Evolutionary conservation across 2,888 invertebrate genomes (phyloP).

Genomic region (Cotesia congregata): DNA sequence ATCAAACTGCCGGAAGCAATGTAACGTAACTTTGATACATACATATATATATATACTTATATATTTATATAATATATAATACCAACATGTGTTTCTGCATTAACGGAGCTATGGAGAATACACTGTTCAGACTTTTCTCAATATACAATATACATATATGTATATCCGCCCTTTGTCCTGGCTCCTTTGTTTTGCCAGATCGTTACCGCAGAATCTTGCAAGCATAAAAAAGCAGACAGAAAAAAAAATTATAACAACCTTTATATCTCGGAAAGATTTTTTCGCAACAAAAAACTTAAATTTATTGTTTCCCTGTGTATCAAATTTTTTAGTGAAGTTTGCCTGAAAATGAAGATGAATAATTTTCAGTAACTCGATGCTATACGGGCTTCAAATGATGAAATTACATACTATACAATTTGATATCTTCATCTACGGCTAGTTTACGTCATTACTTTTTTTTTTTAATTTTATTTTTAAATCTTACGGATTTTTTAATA

Average conservation of each 20-base stretch:
- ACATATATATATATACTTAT: not conserved
- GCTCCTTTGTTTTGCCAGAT: conserved; percentile 8
- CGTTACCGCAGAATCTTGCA: conserved; percentile 10
- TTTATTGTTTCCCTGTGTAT: not conserved
- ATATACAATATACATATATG: conserved; percentile 2
- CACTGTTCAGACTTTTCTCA: not conserved
- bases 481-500: too few species aligned
- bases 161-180: conserved; percentile 7
- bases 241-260: conserved; percentile 10
- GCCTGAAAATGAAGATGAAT: not conserved
- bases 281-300: not conserved
- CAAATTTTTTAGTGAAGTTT: not conserved
- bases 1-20: conserved; percentile 16
- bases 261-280: not conserved
- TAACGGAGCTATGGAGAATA: conserved; percentile 13
- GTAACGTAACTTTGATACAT: conserved; percentile 8
- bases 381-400: not conserved
- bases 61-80: not conserved
- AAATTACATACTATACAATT: not conserved
- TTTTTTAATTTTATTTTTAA: too few species aligned
- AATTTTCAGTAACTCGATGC: not conserved
- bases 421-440: not conserved
- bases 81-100: conserved; percentile 4
- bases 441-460: too few species aligned
- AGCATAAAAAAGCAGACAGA: not conserved